Conservation (phyloP, 2,113 vertebrate genomes). For the Oncorhynchus nerka region DNA sequence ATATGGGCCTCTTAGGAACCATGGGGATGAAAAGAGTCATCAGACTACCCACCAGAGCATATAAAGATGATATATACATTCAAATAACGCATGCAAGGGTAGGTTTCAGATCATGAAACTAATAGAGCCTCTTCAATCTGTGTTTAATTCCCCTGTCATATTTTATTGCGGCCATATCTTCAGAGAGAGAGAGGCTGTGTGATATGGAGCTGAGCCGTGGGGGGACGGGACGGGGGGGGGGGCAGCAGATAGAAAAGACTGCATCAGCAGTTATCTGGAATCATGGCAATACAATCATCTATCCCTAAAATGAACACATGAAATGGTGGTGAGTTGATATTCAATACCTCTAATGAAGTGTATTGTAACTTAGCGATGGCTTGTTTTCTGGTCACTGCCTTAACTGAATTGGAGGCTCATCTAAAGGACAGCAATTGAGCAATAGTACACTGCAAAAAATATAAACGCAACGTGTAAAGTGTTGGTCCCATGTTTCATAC, state of each 20-base stretch:
- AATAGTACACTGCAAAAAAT: not conserved
- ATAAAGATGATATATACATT: not conserved
- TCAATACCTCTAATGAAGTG: not conserved
- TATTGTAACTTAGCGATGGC: not conserved
- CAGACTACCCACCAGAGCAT: not conserved
- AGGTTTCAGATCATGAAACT: conserved; percentile 5
- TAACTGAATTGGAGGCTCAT: not conserved
- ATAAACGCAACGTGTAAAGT: too few relatives aligned
- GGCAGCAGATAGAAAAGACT: not conserved
- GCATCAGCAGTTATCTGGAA: not conserved
- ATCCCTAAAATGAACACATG: not conserved
- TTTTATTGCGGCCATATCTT: not conserved
- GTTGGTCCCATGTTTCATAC: too few relatives aligned
- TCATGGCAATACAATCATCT: not conserved
- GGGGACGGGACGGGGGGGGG: not conserved
- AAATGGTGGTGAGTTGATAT: not conserved
- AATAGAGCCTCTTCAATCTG: not conserved
- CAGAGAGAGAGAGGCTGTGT: too few relatives aligned
- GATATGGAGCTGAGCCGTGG: too few relatives aligned
- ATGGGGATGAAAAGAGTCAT: not conserved
- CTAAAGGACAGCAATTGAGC: not conserved
- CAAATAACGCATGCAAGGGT: not conserved
- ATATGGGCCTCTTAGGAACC: not conserved
- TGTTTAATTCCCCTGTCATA: not conserved
- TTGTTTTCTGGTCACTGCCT: not conserved